Evolutionary conservation across 2,888 invertebrate species (phyloP).

Genomic region (Sphaeridia pumilis): DNA sequence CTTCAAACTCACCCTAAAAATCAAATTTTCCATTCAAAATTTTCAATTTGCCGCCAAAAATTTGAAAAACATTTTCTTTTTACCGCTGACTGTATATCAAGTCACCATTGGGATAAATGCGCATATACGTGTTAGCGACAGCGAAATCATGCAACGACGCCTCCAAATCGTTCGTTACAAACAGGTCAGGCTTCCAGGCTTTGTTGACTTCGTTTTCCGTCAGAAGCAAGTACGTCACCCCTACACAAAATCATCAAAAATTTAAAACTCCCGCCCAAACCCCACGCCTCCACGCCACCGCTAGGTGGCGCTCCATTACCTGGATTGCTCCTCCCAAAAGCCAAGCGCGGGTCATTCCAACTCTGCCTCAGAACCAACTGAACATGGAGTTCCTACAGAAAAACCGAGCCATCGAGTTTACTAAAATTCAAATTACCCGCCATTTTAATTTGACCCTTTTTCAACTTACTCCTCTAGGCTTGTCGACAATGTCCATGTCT

Average conservation of each 20-base stretch:
- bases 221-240: slow-evolving; percentile 23
- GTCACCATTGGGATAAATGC: slow-evolving; percentile 23
- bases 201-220: slow-evolving; percentile 36
- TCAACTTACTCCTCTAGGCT: slow-evolving; percentile 1
- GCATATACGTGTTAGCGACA: slow-evolving; percentile 40
- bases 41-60: too few relatives aligned
- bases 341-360: slow-evolving; percentile 32
- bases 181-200: slow-evolving; percentile 44
- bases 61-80: too few relatives aligned
- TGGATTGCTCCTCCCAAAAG: background rate
- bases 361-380: slow-evolving; percentile 34
- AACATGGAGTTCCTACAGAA: slow-evolving; percentile 29
- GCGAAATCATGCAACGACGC: slow-evolving; percentile 40
- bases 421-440: background rate
- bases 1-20: slow-evolving; percentile 40
- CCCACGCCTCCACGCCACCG: too few relatives aligned
- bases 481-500: slow-evolving; percentile 3
- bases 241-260: too few relatives aligned
- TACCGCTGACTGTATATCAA: slow-evolving; percentile 24
- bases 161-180: slow-evolving; percentile 43
- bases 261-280: too few relatives aligned
- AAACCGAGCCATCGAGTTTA: background rate
- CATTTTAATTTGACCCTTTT: background rate
- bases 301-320: background rate
- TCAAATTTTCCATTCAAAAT: background rate